Conservation (phyloP, 2,113 vertebrate genomes). For the Cebus imitator region DNA sequence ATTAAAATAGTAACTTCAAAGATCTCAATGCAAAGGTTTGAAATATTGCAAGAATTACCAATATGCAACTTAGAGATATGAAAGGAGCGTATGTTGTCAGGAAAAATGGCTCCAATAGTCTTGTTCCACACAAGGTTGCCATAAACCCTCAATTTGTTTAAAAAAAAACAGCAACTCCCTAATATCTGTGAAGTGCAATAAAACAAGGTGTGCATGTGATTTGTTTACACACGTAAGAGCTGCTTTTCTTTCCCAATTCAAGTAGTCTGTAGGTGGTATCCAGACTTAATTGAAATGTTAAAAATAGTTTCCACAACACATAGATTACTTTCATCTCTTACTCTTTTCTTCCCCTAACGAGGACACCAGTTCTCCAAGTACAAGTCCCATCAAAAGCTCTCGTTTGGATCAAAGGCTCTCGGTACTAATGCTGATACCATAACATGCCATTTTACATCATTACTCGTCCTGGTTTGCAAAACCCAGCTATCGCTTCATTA, state of each 20-base stretch:
- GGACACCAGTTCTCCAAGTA: not conserved
- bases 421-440: not conserved
- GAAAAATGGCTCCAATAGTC: not conserved
- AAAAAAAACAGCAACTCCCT: too few relatives aligned
- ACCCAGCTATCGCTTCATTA: not conserved
- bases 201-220: not conserved
- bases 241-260: slow-evolving; percentile 40
- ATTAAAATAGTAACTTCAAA: not conserved
- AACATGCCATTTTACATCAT: not conserved
- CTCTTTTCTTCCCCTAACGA: slow-evolving; percentile 4
- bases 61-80: not conserved
- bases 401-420: not conserved
- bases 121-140: not conserved
- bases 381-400: not conserved
- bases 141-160: not conserved
- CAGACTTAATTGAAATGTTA: slow-evolving; percentile 2
- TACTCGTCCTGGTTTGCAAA: not conserved
- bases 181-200: not conserved
- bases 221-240: not conserved
- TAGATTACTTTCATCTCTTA: not conserved
- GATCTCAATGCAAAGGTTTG: not conserved
- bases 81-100: not conserved
- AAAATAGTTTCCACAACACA: not conserved
- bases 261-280: not conserved
- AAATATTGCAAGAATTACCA: not conserved